phyloP scores from a whole-genome alignment of 2,797 vertebrate species.

The Erithacus rubecula region DNA sequence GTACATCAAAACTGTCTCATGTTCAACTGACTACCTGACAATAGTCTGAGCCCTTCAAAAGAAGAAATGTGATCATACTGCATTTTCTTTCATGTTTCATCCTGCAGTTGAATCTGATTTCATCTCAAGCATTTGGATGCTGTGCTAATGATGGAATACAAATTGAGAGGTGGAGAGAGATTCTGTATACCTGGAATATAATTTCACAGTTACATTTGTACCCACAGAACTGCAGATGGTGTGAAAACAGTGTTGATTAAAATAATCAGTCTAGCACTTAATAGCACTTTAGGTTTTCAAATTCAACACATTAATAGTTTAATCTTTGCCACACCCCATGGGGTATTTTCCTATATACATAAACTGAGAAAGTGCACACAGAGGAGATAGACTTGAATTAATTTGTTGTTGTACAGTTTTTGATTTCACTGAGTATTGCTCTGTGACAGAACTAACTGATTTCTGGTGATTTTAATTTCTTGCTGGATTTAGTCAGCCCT shows the following conservation, averaged over 20 bases:
- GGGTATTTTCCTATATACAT: neutral
- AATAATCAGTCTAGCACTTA: constrained; percentile 36
- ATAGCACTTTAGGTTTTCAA: constrained; percentile 28
- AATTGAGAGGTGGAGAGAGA: neutral
- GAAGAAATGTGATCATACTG: neutral
- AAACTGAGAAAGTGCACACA: constrained; percentile 17
- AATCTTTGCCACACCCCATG: constrained; percentile 26
- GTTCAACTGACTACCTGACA: neutral
- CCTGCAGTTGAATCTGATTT: neutral
- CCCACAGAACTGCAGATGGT: neutral
- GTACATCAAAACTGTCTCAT: neutral
- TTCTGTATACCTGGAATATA: neutral
- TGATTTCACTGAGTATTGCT: neutral
- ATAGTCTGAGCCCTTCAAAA: neutral
- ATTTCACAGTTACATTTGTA: neutral
- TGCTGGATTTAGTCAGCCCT: neutral
- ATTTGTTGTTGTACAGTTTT: neutral
- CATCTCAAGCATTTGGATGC: neutral
- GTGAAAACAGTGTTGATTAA: constrained; percentile 19
- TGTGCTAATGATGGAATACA: neutral
- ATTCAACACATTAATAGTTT: constrained; percentile 12
- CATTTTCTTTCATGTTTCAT: neutral
- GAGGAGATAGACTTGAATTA: neutral
- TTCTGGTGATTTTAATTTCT: constrained; percentile 2
- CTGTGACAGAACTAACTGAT: neutral